Conservation (phyloP, 1,140 invertebrate species). For the Brachionus rotundiformis region DNA sequence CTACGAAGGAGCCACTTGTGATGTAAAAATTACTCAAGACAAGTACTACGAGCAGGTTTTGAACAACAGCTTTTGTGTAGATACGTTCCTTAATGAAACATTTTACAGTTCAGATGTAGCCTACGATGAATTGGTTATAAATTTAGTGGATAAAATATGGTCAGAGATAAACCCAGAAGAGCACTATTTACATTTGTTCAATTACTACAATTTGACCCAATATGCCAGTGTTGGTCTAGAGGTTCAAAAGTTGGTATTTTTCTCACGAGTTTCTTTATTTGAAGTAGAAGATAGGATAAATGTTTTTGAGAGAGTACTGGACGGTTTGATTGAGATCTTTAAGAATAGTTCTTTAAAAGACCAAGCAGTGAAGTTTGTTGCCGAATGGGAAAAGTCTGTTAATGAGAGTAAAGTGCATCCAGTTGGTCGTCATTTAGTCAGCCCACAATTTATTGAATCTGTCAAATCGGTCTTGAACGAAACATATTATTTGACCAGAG, state of each 20-base stretch:
- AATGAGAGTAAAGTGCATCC: not conserved
- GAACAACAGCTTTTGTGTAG: not conserved
- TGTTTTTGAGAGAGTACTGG: not conserved
- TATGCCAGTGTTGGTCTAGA: not conserved
- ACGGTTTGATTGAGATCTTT: not conserved
- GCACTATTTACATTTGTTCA: not conserved
- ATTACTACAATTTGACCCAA: not conserved
- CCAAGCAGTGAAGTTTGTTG: conserved; percentile 14
- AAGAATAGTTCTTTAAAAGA: not conserved
- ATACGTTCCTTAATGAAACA: not conserved
- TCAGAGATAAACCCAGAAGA: conserved; percentile 10
- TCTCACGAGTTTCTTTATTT: conserved; percentile 1
- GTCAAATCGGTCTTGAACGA: not conserved
- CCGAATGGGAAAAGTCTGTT: conserved; percentile 3
- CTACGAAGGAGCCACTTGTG: conserved; percentile 25
- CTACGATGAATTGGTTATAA: conserved; percentile 21
- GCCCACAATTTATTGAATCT: not conserved
- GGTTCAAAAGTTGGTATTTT: conserved; percentile 1
- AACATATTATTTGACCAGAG: not conserved
- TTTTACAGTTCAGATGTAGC: not conserved
- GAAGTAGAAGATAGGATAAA: not conserved
- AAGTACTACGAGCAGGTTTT: not conserved
- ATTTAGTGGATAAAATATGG: conserved; percentile 13
- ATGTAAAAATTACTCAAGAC: not conserved
- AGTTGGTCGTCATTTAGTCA: not conserved